Evolutionary conservation across 2,888 invertebrate genomes (phyloP).

Genomic region (Plebejus melissa): DNA sequence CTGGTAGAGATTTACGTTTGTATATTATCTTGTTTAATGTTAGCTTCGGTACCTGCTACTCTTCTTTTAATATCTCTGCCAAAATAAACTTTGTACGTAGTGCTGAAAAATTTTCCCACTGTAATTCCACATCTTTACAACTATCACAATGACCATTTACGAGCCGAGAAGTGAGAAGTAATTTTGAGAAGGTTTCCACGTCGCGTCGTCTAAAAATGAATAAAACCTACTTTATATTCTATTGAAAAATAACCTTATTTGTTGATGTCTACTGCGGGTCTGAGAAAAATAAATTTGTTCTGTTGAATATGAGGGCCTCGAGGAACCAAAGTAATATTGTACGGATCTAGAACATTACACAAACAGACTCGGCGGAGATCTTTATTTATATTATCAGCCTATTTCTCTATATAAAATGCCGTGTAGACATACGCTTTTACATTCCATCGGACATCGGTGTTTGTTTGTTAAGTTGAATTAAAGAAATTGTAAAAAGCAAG

Average conservation of each 20-base stretch:
- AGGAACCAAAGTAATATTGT: slow-evolving; percentile 45
- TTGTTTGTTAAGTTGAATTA: not conserved
- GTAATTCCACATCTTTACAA: slow-evolving; percentile 8
- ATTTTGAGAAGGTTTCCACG: slow-evolving; percentile 43
- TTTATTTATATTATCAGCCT: slow-evolving; percentile 22
- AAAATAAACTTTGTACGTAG: not conserved
- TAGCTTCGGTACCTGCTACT: not conserved
- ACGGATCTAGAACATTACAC: slow-evolving; percentile 30
- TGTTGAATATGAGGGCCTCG: slow-evolving; percentile 58
- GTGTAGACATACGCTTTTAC: slow-evolving; percentile 10
- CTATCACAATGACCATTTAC: slow-evolving; percentile 5
- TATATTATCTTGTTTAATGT: slow-evolving; percentile 20
- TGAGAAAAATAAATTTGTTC: slow-evolving; percentile 71
- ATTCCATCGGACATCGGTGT: not conserved
- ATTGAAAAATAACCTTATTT: slow-evolving; percentile 75
- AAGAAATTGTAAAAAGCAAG: not conserved
- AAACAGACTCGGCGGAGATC: slow-evolving; percentile 18
- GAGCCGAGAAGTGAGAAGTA: slow-evolving; percentile 35
- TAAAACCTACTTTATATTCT: slow-evolving; percentile 48
- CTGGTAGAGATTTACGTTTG: not conserved
- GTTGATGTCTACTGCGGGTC: slow-evolving; percentile 71
- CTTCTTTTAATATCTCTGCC: not conserved
- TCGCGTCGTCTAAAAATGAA: slow-evolving; percentile 50
- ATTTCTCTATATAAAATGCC: slow-evolving; percentile 15
- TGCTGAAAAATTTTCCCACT: not conserved